Evolutionary conservation across 2,113 vertebrate genomes (phyloP).

Genomic region (Rhynchopsitta pachyrhyncha): DNA sequence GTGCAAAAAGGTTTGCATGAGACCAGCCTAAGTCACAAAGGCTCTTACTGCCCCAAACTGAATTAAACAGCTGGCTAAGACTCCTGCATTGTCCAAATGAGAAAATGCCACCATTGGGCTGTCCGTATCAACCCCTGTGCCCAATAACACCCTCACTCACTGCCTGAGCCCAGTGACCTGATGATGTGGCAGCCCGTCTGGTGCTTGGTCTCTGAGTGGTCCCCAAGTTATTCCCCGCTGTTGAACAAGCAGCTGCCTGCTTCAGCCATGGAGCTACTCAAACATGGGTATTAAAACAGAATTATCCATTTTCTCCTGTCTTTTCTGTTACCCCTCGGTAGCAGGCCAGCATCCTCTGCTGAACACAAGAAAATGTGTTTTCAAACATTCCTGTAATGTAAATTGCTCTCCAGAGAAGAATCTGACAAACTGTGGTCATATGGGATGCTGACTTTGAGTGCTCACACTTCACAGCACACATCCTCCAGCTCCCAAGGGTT

Average conservation of each 20-base stretch:
- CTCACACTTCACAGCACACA: background rate
- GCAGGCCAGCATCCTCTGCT: background rate
- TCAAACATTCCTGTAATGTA: background rate
- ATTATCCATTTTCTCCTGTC: background rate
- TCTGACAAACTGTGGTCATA: background rate
- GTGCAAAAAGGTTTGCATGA: background rate
- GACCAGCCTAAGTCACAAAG: background rate
- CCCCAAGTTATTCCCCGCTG: background rate
- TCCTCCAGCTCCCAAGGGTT: background rate
- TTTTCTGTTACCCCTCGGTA: background rate
- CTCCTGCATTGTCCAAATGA: background rate
- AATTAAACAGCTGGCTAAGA: background rate
- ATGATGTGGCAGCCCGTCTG: background rate
- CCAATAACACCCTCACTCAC: background rate
- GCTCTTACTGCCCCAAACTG: background rate
- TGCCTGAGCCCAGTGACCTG: background rate
- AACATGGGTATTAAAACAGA: background rate
- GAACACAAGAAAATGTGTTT: background rate
- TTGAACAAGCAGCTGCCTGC: background rate
- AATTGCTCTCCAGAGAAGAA: background rate
- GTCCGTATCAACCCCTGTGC: background rate
- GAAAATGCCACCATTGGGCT: background rate
- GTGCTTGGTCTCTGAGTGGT: background rate
- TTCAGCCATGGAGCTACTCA: background rate
- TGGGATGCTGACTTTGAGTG: background rate